Percentiles rank a stretch among this genome's conserved stretches.
phyloP scores from a whole-genome alignment of 2,113 vertebrate species.

The Aptenodytes forsteri region DNA sequence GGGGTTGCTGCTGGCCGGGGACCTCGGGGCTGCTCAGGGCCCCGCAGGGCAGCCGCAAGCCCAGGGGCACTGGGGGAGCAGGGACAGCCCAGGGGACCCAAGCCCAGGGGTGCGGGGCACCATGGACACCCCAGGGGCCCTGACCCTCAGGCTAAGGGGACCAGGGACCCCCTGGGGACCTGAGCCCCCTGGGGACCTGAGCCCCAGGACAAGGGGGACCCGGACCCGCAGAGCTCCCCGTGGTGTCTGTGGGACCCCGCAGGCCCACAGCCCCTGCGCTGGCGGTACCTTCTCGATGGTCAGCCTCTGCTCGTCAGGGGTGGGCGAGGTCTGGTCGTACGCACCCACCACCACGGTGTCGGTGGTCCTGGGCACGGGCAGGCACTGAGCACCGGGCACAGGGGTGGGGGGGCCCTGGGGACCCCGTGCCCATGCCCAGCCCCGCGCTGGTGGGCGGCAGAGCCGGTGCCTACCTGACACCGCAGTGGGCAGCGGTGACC shows the following conservation, averaged over 20 bases:
- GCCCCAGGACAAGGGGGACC: too few species aligned
- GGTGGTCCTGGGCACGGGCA: conserved; percentile 65
- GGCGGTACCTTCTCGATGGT: conserved; percentile 68
- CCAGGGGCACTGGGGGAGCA: not conserved
- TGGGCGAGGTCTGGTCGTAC: conserved; percentile 75
- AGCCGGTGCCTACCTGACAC: conserved; percentile 13
- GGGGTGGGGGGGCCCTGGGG: fast-evolving
- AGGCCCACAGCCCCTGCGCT: not conserved
- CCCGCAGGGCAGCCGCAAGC: not conserved
- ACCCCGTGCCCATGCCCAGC: not conserved
- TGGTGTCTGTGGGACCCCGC: not conserved
- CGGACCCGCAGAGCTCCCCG: fast-evolving
- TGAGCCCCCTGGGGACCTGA: fast-evolving
- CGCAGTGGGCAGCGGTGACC: conserved; percentile 60
- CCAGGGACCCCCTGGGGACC: too few species aligned
- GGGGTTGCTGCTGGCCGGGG: not conserved
- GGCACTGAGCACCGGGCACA: not conserved
- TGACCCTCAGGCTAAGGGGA: not conserved
- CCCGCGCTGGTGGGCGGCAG: not conserved
- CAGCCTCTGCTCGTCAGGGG: conserved; percentile 76
- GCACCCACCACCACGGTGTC: conserved; percentile 83
- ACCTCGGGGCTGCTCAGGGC: not conserved
- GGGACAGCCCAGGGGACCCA: not conserved
- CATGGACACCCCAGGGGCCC: fast-evolving
- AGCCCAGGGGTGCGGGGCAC: too few species aligned